phyloP scores from a whole-genome alignment of 2,888 invertebrate species.

The Eulithis prunata region DNA sequence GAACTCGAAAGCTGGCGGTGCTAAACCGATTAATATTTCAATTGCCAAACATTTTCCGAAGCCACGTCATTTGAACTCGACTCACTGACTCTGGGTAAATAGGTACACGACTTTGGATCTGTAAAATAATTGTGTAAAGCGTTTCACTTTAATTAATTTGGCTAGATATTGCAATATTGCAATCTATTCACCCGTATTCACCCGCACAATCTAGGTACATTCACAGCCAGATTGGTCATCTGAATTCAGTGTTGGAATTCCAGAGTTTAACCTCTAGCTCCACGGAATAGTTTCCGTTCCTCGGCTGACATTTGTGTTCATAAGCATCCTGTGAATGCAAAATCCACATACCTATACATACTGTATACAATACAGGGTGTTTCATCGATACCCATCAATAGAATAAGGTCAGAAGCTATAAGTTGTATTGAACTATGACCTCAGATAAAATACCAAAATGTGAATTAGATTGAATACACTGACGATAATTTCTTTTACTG shows the following conservation, averaged over 20 bases:
- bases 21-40: conserved; percentile 1
- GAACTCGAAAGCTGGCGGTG: not conserved
- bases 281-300: conserved; percentile 70
- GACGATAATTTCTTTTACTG: no score
- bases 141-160: no score
- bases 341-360: conserved; percentile 12
- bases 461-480: no score
- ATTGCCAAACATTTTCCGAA: not conserved
- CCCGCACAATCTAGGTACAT: conserved; percentile 19
- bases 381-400: no score
- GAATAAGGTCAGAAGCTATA: no score
- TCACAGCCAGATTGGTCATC: conserved; percentile 55
- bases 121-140: no score
- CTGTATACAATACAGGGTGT: not conserved
- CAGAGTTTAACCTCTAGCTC: conserved; percentile 64
- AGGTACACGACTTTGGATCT: not conserved
- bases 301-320: conserved; percentile 45
- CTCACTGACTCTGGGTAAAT: not conserved
- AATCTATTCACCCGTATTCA: conserved; percentile 6
- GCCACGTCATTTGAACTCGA: not conserved
- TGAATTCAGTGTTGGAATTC: conserved; percentile 65
- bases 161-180: not conserved
- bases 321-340: conserved; percentile 28
- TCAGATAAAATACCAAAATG: no score
- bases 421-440: no score